Base-by-base conservation (phyloP, 2,797 vertebrate species). In the Pelodytes ibericus region DNA sequence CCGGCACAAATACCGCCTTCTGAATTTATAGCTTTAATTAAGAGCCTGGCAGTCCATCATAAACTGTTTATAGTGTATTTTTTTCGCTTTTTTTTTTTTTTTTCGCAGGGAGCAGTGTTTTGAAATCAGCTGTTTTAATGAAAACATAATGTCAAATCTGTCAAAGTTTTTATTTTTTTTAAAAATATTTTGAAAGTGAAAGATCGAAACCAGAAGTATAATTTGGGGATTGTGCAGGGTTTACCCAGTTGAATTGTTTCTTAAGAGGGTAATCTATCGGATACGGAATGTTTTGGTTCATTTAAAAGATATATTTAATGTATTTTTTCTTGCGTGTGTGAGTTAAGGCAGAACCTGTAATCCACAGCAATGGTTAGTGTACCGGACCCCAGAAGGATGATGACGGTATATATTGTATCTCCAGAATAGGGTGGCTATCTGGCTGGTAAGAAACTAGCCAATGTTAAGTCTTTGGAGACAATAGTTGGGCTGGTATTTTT, bases 21-120 rank as follows among this genome's bases (percentile, higher is more conserved):
- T 91, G 92, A 93, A 95, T 95, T 95, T 95, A 95, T 94, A 93
- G 94, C 94, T 95, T 95, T 95, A 94, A 95, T 95, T 95, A 95
- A 94, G 93, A 90, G 88, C 80, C 83, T 90, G 88, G 91, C 92
- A 93, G 92, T 94, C 91, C 91, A 94, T 95, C 94, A 95, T 94
- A 95, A 93, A 95, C 88, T 93, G 93, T 94, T 95, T 94, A 94
- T 93, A 88, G 92, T 90, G 87, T 1, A 1, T 39, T 39, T 39
- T 39, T 39, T 39, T 39, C 15, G 1, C 15, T 39, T n/a, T n/a
- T n/a, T n/a, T n/a, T n/a, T n/a, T n/a, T n/a, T 39, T 39, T 88
- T 93, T 91, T 90, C 90, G 90, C 92, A 90, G 90, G 89, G 88
- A 86, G 89, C 92, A 90, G 89, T 90, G 83, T 91, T 93, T 91